Evolutionary conservation across 1,140 invertebrate species (phyloP).

Genomic region (Drosophila sturtevanti): DNA sequence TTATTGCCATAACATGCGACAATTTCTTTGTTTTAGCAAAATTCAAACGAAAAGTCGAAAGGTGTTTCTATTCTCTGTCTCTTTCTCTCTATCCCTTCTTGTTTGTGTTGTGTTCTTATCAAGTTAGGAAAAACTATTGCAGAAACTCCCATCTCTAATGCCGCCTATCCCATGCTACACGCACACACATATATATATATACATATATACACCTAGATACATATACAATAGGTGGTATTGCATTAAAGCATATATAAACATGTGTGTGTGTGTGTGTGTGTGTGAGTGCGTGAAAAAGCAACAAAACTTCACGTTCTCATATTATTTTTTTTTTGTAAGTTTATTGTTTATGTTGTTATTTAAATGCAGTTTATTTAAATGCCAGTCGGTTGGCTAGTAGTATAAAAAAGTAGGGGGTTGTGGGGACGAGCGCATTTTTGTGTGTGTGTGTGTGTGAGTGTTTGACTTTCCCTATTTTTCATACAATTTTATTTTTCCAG

Average conservation of each 20-base stretch:
- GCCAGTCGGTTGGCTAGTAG: background rate
- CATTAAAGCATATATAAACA: no score
- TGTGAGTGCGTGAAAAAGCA: constrained; percentile 26
- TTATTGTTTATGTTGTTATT: constrained; percentile 3
- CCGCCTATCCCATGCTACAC: constrained; percentile 6
- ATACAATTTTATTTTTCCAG: constrained; percentile 58
- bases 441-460: constrained; percentile 27
- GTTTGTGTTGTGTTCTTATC: constrained; percentile 46
- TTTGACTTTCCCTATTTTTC: constrained; percentile 50
- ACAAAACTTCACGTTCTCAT: constrained; percentile 10
- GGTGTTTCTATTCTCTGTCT: constrained; percentile 9
- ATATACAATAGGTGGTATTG: constrained; percentile 1
- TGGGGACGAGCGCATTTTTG: background rate
- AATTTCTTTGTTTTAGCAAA: background rate
- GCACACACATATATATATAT: constrained; percentile 31
- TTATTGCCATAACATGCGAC: background rate
- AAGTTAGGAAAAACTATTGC: constrained; percentile 39
- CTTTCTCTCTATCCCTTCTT: constrained; percentile 10
- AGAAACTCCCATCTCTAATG: constrained; percentile 19
- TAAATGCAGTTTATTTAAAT: constrained; percentile 33
- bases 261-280: constrained; percentile 10
- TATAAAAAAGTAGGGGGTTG: background rate
- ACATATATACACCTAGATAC: constrained; percentile 16
- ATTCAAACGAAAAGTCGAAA: background rate
- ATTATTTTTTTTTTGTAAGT: constrained; percentile 7